Evolutionary conservation across 2,113 vertebrate genomes (phyloP).

Genomic region (Butastur rufipennis): DNA sequence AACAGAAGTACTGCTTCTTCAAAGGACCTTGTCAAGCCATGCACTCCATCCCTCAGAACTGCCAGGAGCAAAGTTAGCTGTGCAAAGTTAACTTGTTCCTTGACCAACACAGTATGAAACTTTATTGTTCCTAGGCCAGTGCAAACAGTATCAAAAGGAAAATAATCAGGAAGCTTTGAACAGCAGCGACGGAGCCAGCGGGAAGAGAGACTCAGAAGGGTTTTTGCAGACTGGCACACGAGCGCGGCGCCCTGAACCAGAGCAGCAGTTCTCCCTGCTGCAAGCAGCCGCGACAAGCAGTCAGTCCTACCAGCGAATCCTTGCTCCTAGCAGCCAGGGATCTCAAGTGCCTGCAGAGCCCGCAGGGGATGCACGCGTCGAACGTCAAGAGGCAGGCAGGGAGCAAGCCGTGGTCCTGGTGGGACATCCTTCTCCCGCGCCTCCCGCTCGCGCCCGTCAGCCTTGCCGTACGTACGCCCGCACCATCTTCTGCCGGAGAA

Average conservation of each 20-base stretch:
- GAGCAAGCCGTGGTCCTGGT: background rate
- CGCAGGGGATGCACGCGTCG: fast-evolving
- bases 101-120: fast-evolving
- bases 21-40: fast-evolving
- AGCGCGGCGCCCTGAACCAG: fast-evolving
- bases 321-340: fast-evolving
- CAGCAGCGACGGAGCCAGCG: background rate
- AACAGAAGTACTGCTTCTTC: fast-evolving
- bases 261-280: background rate
- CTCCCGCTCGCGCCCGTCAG: background rate
- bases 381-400: background rate
- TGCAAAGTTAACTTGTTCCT: background rate
- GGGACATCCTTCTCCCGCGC: too few species aligned
- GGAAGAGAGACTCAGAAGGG: background rate
- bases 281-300: background rate
- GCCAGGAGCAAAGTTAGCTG: background rate
- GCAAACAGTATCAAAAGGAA: background rate
- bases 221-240: fast-evolving
- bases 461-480: too few species aligned
- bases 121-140: background rate
- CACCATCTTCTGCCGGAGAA: background rate
- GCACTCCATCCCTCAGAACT: fast-evolving
- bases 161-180: background rate
- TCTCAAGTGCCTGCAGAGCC: too few species aligned
- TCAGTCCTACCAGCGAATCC: fast-evolving